A percentile compares a stretch with the other conserved stretches of the same genome.
Evolutionary conservation across 2,888 invertebrate genomes (phyloP).

Genomic region (Cephus spinipes): DNA sequence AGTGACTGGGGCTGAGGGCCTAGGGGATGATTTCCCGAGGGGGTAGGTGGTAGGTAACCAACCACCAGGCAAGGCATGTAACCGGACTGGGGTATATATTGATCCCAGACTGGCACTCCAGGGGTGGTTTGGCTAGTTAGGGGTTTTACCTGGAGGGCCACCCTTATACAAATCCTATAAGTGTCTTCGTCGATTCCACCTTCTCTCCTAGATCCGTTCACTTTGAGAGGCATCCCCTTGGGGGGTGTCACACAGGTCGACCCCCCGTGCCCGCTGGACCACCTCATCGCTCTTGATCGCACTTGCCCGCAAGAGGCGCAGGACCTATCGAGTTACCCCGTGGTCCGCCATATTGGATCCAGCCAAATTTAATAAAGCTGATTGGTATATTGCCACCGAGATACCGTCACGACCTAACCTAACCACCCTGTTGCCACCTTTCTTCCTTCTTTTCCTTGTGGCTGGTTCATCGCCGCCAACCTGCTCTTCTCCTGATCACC

Average conservation of each 20-base stretch:
- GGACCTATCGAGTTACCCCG: slow-evolving; percentile 31
- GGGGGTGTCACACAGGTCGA: background rate
- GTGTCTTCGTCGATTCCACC: slow-evolving; percentile 7
- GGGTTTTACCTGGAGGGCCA: slow-evolving; percentile 33
- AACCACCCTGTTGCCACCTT: no score
- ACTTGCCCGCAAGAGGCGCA: background rate
- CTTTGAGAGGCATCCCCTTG: no score
- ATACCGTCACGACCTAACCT: slow-evolving; percentile 2
- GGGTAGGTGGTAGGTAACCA: slow-evolving; percentile 25
- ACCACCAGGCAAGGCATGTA: background rate
- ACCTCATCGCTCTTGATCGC: background rate
- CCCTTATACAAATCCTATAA: slow-evolving; percentile 5
- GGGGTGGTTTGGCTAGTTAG: slow-evolving; percentile 38
- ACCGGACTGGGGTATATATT: slow-evolving; percentile 18
- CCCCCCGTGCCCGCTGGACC: background rate
- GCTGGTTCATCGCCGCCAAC: no score
- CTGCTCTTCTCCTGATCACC: no score
- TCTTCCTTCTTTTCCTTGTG: no score
- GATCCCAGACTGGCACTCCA: slow-evolving; percentile 30
- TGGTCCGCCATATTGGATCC: slow-evolving; percentile 39
- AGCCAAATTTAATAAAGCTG: slow-evolving; percentile 43
- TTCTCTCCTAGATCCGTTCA: background rate
- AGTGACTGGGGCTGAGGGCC: slow-evolving; percentile 45
- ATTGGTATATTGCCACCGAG: slow-evolving; percentile 43
- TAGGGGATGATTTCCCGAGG: slow-evolving; percentile 61